These are phyloP conservation scores for Sepioteuthis lessoniana DNA, from an alignment of 2,888 invertebrate genomes.

Conservation along the genomic window DNA sequence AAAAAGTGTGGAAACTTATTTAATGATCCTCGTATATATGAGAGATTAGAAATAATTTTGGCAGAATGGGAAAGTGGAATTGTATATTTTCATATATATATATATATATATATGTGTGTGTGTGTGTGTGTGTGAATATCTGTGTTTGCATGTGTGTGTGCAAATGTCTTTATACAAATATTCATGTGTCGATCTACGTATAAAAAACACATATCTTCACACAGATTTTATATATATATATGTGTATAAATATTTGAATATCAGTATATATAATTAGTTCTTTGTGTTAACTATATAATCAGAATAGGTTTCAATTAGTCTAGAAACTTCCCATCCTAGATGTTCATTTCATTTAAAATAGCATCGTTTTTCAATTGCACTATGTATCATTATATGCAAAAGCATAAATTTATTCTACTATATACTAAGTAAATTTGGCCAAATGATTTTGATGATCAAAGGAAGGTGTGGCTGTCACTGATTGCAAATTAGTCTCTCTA, in stretches of 20 bases:
- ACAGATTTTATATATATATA: too few species aligned
- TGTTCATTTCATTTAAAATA: background rate
- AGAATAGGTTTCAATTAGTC: background rate
- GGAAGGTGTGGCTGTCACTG: slow-evolving; percentile 14
- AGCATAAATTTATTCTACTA: background rate
- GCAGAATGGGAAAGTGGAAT: too few species aligned
- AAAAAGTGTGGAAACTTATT: too few species aligned
- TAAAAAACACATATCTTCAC: too few species aligned
- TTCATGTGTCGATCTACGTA: too few species aligned
- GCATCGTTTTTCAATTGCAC: background rate
- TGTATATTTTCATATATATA: too few species aligned
- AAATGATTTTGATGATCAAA: background rate
- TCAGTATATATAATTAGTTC: background rate
- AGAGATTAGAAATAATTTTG: too few species aligned
- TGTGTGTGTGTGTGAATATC: too few species aligned
- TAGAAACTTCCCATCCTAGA: background rate
- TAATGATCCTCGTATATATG: too few species aligned
- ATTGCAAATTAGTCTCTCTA: too few species aligned
- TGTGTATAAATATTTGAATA: too few species aligned
- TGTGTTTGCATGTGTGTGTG: background rate
- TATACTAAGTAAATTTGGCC: background rate
- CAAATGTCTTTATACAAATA: background rate
- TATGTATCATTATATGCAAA: background rate
- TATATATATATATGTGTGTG: too few species aligned
- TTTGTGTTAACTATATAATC: background rate